Evolutionary conservation across 2,113 vertebrate species (phyloP).

Genomic region (Ceuthmochares aereus): DNA sequence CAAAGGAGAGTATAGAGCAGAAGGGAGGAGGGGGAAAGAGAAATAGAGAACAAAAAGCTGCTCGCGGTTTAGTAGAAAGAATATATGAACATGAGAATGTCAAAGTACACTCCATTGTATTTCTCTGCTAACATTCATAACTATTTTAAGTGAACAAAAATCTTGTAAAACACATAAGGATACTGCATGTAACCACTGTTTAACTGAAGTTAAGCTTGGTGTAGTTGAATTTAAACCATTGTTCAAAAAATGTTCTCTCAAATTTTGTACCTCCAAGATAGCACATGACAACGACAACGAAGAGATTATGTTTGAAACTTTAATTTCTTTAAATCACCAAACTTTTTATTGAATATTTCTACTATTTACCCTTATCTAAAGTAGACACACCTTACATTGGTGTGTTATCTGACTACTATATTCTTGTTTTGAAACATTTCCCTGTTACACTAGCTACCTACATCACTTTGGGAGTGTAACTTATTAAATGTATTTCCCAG

Average conservation of each 20-base stretch:
- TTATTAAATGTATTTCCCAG: neutral
- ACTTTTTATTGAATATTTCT: neutral
- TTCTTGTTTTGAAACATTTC: neutral
- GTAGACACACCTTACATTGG: neutral
- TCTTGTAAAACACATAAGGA: neutral
- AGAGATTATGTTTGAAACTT: neutral
- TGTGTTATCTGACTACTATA: neutral
- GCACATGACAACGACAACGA: neutral
- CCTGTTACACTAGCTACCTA: rapidly evolving
- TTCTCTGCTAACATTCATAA: neutral
- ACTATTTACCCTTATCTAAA: neutral
- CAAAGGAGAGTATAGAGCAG: neutral
- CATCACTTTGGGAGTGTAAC: neutral
- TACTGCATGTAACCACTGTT: neutral
- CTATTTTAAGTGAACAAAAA: neutral
- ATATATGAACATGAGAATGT: neutral
- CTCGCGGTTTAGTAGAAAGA: neutral
- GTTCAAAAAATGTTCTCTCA: neutral
- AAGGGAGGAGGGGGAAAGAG: neutral
- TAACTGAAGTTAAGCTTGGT: neutral
- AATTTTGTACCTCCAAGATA: neutral
- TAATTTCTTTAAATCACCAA: neutral
- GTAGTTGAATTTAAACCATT: neutral
- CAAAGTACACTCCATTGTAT: neutral
- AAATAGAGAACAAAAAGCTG: neutral